Evolutionary conservation across 2,113 vertebrate genomes (phyloP).

Genomic region (Alethe castanea): DNA sequence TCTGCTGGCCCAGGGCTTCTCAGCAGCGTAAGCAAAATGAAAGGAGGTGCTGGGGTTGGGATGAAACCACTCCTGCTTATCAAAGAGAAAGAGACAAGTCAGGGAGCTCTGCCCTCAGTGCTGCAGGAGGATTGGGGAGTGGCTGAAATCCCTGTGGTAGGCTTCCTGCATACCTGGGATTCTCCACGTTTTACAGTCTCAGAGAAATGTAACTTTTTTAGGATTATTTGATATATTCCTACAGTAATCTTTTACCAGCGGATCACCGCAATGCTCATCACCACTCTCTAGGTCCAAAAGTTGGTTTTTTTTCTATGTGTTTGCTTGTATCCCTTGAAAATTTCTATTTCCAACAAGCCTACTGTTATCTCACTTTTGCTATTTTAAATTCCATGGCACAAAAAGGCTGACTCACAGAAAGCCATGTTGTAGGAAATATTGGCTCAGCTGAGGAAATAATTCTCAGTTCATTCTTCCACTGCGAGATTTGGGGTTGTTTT

Average conservation of each 20-base stretch:
- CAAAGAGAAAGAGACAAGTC: not conserved
- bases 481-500: not conserved
- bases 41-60: not conserved
- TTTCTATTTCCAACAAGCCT: slow-evolving; percentile 36
- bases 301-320: not conserved
- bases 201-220: not conserved
- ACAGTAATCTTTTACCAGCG: not conserved
- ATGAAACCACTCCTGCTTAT: not conserved
- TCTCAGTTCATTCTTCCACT: slow-evolving; percentile 30
- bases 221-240: not conserved
- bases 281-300: not conserved
- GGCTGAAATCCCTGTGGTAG: not conserved
- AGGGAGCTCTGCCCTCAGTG: not conserved
- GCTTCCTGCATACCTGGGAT: not conserved
- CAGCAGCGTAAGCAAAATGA: not conserved
- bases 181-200: not conserved
- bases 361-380: slow-evolving; percentile 51
- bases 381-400: slow-evolving; percentile 55
- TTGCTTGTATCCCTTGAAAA: slow-evolving; percentile 2
- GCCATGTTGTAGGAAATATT: slow-evolving; percentile 49
- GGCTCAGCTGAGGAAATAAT: slow-evolving; percentile 55
- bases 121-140: not conserved
- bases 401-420: slow-evolving; percentile 66
- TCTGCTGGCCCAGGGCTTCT: not conserved
- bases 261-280: not conserved